phyloP scores from a whole-genome alignment of 64 coral and sea anemone genomes.

The Pocillopora damicornis region DNA sequence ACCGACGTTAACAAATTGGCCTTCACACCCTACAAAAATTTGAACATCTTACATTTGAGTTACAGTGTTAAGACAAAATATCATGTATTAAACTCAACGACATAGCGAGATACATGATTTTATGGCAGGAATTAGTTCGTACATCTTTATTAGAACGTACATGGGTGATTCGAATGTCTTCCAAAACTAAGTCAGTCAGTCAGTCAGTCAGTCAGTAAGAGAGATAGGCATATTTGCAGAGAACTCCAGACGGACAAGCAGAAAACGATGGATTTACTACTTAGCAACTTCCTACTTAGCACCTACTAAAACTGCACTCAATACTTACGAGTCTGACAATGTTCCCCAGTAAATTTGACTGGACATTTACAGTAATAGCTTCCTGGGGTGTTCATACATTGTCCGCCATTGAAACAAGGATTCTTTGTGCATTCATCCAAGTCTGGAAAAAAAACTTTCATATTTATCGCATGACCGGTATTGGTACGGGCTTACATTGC shows the following conservation, averaged over 20 bases:
- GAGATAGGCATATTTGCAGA: too few relatives aligned
- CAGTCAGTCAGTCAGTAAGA: neutral
- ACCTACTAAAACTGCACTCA: too few relatives aligned
- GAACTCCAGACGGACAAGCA: too few relatives aligned
- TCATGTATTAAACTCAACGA: too few relatives aligned
- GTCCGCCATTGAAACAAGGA: slow-evolving; percentile 29
- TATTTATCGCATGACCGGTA: too few relatives aligned
- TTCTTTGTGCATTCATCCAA: neutral
- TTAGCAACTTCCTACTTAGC: neutral
- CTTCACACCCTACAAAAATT: neutral
- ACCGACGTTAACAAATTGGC: neutral
- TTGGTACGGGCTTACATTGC: too few relatives aligned
- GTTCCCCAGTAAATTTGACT: neutral
- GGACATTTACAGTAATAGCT: neutral
- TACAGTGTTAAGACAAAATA: neutral
- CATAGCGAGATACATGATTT: too few relatives aligned
- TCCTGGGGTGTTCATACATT: slow-evolving; percentile 19
- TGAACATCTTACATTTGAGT: neutral
- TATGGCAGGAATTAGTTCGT: too few relatives aligned
- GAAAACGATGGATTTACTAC: neutral
- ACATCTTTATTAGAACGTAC: too few relatives aligned
- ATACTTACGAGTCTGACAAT: neutral
- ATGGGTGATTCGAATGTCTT: neutral
- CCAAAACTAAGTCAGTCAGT: neutral
- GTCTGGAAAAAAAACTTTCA: neutral